Evolutionary conservation across 2,797 vertebrate genomes (phyloP).

Genomic region (Hippoglossus hippoglossus): DNA sequence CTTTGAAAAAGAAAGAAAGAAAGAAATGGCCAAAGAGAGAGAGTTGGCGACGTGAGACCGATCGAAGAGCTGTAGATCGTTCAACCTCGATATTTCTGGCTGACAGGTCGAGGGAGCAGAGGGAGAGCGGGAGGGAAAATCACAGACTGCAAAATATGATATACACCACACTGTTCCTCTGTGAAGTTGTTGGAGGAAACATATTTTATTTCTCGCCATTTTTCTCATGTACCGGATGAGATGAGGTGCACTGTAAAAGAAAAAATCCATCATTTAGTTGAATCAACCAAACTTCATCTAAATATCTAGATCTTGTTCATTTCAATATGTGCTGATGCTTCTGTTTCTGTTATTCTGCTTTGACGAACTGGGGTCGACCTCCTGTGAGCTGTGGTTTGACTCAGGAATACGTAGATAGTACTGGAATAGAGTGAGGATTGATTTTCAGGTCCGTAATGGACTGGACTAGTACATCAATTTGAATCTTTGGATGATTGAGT

Average conservation of each 20-base stretch:
- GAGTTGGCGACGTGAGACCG: conserved; percentile 10
- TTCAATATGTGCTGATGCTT: no score
- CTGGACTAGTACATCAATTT: no score
- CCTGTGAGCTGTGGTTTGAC: no score
- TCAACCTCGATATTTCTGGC: conserved; percentile 47
- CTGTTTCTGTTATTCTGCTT: no score
- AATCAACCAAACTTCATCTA: no score
- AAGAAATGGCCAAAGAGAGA: conserved; percentile 1
- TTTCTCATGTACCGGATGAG: conserved; percentile 8
- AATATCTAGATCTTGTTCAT: no score
- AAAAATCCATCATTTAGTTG: no score
- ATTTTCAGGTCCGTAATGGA: no score
- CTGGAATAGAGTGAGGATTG: no score
- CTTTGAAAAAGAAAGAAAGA: background rate
- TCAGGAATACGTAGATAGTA: no score
- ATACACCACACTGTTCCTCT: conserved; percentile 47
- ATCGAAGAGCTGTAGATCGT: conserved; percentile 30
- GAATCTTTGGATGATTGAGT: no score
- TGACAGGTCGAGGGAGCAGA: conserved; percentile 50
- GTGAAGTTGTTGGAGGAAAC: conserved; percentile 52
- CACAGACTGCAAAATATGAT: conserved; percentile 42
- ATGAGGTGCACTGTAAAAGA: conserved; percentile 32
- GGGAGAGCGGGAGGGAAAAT: conserved; percentile 25
- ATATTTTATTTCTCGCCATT: conserved; percentile 52
- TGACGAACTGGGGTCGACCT: no score